Base-by-base conservation (phyloP, 2,797 vertebrate species). In the Tenualosa ilisha region DNA sequence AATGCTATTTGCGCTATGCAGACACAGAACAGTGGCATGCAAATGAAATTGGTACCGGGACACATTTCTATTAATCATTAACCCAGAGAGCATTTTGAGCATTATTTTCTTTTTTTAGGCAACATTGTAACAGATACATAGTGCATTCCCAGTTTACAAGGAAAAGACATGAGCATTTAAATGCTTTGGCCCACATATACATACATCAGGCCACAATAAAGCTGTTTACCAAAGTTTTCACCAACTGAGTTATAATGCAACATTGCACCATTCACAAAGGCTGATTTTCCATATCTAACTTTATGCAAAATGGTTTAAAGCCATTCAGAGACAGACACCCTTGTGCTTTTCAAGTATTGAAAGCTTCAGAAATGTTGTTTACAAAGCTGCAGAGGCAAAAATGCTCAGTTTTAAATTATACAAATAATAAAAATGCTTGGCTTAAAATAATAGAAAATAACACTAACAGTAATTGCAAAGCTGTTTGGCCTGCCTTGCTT, bases 361-460 rank as follows among this genome's bases (percentile, higher is more conserved):
- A 82, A 82, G 81, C 53, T 88, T 82, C 53, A 49, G 49, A 63
- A 84, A 84, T 20, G 20, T 79, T 51, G 37, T 79, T 79, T 79
- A 79, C 72, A 79, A 79, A 46, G 72, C 72, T 79, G 72, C 37
- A 46, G n/a, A 63, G 59, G 59, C 59, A 63, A 63, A 63, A 63
- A 63, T 24, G n/a, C 59, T 63, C 59, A 24, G 72, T 79, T 46
- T 79, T 79, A 79, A 79, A 79, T 79, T 20, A 79, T 79, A 65
- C 59, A 85, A 85, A 61, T 81, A 85, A 84, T 50, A 82, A 24
- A 82, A 82, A 51, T 9, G 43, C 81, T 82, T 85, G 72, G 72
- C 40, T 40, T 79, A 17, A 46, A 79, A 46, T 43, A 79, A 79
- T 22, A 79, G 8, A 79, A 79, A 79, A 79, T 46, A 46, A 46